phyloP scores from a whole-genome alignment of 2,797 vertebrate species.

The Lacerta bilineata region DNA sequence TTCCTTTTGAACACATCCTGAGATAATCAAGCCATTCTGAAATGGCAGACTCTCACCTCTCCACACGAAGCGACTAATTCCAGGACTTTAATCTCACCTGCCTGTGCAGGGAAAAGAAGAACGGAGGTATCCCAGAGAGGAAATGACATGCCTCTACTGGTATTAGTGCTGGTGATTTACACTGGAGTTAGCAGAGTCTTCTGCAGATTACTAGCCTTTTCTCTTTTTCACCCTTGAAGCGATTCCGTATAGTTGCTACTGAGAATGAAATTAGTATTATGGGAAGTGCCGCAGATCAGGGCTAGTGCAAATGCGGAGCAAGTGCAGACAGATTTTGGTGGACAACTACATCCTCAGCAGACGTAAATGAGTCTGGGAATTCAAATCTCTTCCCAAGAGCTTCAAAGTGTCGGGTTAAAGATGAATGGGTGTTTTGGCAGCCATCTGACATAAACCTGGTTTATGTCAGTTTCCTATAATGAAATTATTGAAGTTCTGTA shows the following conservation, averaged over 20 bases:
- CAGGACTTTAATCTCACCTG: conserved; percentile 50
- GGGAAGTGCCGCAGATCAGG: neutral
- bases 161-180: conserved; percentile 46
- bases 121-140: conserved; percentile 50
- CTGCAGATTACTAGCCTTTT: conserved; percentile 12
- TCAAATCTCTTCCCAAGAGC: neutral
- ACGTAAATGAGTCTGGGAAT: too few relatives aligned
- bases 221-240: conserved; percentile 28
- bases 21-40: conserved; percentile 37
- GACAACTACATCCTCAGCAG: neutral
- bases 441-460: neutral
- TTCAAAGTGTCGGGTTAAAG: neutral
- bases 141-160: conserved; percentile 27
- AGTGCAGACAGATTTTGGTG: too few relatives aligned
- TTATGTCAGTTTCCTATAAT: neutral
- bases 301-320: neutral
- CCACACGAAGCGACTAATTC: conserved; percentile 27
- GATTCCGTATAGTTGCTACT: conserved; percentile 35
- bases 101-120: conserved; percentile 25
- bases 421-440: neutral
- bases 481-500: neutral
- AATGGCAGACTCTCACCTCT: conserved; percentile 27
- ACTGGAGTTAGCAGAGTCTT: conserved; percentile 32
- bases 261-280: conserved; percentile 3
- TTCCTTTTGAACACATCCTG: neutral